Evolutionary conservation across 2,888 invertebrate genomes (phyloP), one percentile per base, ranked within the genome.

Genomic region (Baronia brevicornis): DNA sequence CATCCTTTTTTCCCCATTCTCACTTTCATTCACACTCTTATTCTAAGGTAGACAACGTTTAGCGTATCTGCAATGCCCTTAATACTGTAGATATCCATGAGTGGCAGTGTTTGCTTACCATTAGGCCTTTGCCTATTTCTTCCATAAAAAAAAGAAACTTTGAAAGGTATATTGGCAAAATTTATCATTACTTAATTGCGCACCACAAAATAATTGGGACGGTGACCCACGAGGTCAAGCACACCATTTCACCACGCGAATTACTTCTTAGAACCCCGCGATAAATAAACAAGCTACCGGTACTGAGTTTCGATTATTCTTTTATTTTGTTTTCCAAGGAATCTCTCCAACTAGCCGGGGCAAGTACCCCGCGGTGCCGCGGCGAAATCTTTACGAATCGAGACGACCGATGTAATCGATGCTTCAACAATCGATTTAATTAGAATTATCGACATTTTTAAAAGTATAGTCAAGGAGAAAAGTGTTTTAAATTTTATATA

Each of bases 351-450:
- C 46, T 39, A 38, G 32, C 33, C 36, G 33, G 44, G 41, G 28
- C 24, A 38, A 26, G 39, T 42, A 39, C 39, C 77, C 75, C 69
- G 75, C 50, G 42, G 78, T 39, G 79, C 48, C 46, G 44, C 54
- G 59, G 67, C 71, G 72, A 73, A 70, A 64, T 60, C 64, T 58
- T 60, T 60, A 58, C 60, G 58, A 50, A 58, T 61, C 70, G 63
- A 56, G 51, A 53, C 51, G 52, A 50, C 41, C 51, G 51, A 48
- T 66, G 74, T 70, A 77, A 75, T 74, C 72, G 74, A 74, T 73
- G 74, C 66, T 69, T 74, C 72, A 68, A 74, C 74, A 74, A 74
- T 73, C 77, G 73, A 64, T 77, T 73, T 77, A 73, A 74, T 79
- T 78, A 71, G 74, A 75, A 74, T 70, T 72, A 74, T 75, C 64